These are phyloP conservation scores for Sapayoa aenigma DNA, from an alignment of 2,113 vertebrate genomes.

Conservation along the genomic window DNA sequence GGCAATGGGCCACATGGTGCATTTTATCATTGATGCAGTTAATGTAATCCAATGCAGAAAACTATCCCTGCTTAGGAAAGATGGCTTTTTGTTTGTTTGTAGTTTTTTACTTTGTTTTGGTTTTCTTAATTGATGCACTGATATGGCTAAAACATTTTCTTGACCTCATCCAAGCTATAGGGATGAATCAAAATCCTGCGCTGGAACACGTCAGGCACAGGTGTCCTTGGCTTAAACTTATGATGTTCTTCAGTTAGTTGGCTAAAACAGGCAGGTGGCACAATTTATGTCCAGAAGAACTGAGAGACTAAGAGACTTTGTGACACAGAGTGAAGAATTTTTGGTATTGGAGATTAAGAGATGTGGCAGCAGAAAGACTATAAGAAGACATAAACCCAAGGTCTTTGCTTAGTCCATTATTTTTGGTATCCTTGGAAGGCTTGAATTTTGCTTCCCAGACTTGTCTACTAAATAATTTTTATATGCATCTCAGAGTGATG, in stretches of 20 bases:
- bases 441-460: background rate
- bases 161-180: background rate
- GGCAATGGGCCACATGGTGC: background rate
- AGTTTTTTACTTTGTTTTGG: rapidly evolving
- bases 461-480: background rate
- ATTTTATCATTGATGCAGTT: background rate
- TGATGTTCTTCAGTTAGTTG: background rate
- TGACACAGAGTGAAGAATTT: background rate
- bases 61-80: background rate
- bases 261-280: background rate
- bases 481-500: background rate
- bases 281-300: background rate
- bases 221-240: background rate
- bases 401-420: background rate
- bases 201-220: background rate
- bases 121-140: background rate
- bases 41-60: background rate
- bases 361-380: background rate
- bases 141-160: background rate
- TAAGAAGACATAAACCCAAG: background rate
- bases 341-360: background rate
- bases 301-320: background rate
- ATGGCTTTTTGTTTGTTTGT: background rate
- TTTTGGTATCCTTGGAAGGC: background rate
- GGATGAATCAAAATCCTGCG: background rate